Evolutionary conservation across 2,113 vertebrate species (phyloP).

Genomic region (Antigone vipio): DNA sequence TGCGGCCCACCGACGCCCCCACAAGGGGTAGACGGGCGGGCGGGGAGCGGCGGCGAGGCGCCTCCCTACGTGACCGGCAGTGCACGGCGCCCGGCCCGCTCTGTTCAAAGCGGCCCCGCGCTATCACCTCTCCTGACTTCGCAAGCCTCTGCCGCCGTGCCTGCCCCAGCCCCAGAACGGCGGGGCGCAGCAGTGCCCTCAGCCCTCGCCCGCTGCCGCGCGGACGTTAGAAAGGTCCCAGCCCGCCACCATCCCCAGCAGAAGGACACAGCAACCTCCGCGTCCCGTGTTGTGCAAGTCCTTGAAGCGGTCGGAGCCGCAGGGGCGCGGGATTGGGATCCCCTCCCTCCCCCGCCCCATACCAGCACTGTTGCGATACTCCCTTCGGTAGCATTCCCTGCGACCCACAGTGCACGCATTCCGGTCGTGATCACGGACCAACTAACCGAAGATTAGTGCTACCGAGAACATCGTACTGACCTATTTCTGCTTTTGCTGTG

Average conservation of each 20-base stretch:
- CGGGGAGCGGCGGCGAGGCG: not conserved
- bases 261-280: not conserved
- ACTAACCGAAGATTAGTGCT: not conserved
- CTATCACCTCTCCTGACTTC: not conserved
- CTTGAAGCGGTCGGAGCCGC: not conserved
- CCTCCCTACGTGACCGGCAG: conserved; percentile 35
- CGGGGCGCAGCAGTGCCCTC: conserved; percentile 1
- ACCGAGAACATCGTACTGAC: not conserved
- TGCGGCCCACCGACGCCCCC: not conserved
- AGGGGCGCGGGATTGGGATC: not conserved
- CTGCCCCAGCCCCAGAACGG: conserved; percentile 65
- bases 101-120: not conserved
- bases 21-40: not conserved
- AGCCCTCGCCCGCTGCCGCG: not conserved
- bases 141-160: not conserved
- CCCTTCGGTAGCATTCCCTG: not conserved
- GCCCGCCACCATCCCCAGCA: not conserved
- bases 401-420: not conserved
- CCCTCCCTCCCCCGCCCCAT: not conserved
- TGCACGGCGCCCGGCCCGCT: not conserved
- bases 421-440: not conserved
- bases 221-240: not conserved
- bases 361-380: not conserved
- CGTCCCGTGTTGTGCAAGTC: not conserved
- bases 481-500: not conserved